Evolutionary conservation across 1,140 invertebrate genomes (phyloP).

Genomic region (Trachymyrmex cornetzi): DNA sequence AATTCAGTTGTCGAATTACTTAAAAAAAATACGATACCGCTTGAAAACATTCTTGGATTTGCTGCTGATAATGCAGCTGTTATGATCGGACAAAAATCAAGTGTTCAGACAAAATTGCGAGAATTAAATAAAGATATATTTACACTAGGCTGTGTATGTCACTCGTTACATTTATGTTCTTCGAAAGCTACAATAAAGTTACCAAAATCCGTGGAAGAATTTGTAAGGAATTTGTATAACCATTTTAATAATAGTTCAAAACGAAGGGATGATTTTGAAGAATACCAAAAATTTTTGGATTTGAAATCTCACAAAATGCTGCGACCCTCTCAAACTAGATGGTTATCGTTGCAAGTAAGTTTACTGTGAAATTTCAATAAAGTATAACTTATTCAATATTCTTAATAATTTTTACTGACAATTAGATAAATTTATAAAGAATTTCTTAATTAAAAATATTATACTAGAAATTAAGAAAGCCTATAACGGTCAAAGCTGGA

Average conservation of each 20-base stretch:
- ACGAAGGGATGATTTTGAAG: not conserved
- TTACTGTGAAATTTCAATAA: too few species aligned
- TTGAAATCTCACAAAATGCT: too few species aligned
- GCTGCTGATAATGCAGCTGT: conserved; percentile 15
- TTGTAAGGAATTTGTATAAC: not conserved
- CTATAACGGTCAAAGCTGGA: too few species aligned
- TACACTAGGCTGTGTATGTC: not conserved
- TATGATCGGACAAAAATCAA: conserved; percentile 4
- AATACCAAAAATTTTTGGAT: too few species aligned
- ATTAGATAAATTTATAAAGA: too few species aligned
- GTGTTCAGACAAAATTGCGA: not conserved
- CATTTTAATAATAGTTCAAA: not conserved
- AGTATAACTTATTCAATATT: too few species aligned
- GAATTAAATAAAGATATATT: conserved; percentile 7
- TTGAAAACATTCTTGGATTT: not conserved
- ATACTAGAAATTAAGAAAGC: too few species aligned
- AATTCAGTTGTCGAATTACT: not conserved
- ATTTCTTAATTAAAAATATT: too few species aligned
- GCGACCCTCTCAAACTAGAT: too few species aligned
- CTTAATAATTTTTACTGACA: too few species aligned
- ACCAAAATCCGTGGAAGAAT: conserved; percentile 8
- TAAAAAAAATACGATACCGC: not conserved
- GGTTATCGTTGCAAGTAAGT: too few species aligned
- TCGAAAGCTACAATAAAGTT: conserved; percentile 4
- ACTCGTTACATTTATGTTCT: conserved; percentile 5